phyloP scores from a whole-genome alignment of 2,888 invertebrate species.

The Parascotia fuliginaria region DNA sequence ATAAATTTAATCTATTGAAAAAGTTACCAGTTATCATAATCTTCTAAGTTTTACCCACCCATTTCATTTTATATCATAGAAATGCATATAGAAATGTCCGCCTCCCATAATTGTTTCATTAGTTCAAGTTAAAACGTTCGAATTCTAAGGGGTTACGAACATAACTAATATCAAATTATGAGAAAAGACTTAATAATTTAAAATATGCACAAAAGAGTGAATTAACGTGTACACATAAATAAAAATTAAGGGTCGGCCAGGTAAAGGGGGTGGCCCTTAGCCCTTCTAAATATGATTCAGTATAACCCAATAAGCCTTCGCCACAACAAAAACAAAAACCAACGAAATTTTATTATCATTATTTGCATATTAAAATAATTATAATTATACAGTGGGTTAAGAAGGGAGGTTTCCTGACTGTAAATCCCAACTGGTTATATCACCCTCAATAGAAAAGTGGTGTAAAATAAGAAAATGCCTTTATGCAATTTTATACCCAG shows the following conservation, averaged over 20 bases:
- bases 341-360: slow-evolving; percentile 83
- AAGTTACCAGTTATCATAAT: no score
- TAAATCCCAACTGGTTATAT: slow-evolving; percentile 29
- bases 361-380: slow-evolving; percentile 86
- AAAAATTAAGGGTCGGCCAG: slow-evolving; percentile 75
- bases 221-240: slow-evolving; percentile 67
- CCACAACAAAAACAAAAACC: slow-evolving; percentile 77
- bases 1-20: no score
- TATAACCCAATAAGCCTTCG: slow-evolving; percentile 79
- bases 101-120: slow-evolving; percentile 11
- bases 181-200: slow-evolving; percentile 51
- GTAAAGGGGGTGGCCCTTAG: slow-evolving; percentile 52
- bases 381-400: slow-evolving; percentile 62
- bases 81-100: neutral
- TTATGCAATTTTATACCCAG: no score
- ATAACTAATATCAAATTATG: slow-evolving; percentile 47
- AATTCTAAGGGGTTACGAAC: slow-evolving; percentile 23
- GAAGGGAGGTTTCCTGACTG: slow-evolving; percentile 43
- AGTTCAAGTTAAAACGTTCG: neutral
- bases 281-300: slow-evolving; percentile 75
- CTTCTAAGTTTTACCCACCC: no score
- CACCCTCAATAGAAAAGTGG: neutral
- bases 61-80: neutral
- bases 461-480: neutral
- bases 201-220: slow-evolving; percentile 60